phyloP scores from a whole-genome alignment of 2,797 vertebrate genomes.

The Lithobates sylvaticus region DNA sequence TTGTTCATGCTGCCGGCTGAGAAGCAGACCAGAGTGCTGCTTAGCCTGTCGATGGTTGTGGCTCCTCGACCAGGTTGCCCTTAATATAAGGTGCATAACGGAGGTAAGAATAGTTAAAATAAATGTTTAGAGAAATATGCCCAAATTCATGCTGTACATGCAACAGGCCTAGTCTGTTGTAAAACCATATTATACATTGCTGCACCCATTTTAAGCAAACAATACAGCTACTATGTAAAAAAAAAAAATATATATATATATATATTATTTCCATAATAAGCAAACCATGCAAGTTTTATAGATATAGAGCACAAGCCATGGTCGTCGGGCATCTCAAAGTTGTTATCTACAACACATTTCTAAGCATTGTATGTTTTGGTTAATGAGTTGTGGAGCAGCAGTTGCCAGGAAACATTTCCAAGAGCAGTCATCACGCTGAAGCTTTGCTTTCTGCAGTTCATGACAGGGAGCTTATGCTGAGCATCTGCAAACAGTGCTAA shows the following conservation, averaged over 20 bases:
- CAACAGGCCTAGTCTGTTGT: too few relatives aligned
- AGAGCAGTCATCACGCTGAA: slow-evolving; percentile 13
- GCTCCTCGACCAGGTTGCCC: too few relatives aligned
- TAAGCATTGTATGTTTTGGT: not conserved
- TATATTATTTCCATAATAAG: too few relatives aligned
- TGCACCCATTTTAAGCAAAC: not conserved
- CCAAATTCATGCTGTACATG: too few relatives aligned
- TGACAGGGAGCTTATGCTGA: slow-evolving; percentile 4
- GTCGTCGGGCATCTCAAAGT: not conserved
- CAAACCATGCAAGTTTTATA: not conserved
- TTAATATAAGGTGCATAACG: too few relatives aligned
- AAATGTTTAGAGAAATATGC: too few relatives aligned
- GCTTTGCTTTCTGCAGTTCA: not conserved
- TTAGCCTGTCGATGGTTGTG: too few relatives aligned
- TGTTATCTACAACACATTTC: not conserved
- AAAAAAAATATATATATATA: too few relatives aligned
- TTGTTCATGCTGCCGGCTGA: too few relatives aligned
- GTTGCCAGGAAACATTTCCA: slow-evolving; percentile 40
- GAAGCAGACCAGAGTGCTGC: too few relatives aligned
- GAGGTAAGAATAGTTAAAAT: too few relatives aligned
- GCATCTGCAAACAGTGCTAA: not conserved
- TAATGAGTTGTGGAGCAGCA: slow-evolving; percentile 26
- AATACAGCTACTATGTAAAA: not conserved
- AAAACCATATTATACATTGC: not conserved
- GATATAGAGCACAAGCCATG: not conserved